Percentiles rank a stretch among this genome's conserved stretches.
Conservation (phyloP, 2,888 invertebrate species). For the Ophion slaviceki region DNA sequence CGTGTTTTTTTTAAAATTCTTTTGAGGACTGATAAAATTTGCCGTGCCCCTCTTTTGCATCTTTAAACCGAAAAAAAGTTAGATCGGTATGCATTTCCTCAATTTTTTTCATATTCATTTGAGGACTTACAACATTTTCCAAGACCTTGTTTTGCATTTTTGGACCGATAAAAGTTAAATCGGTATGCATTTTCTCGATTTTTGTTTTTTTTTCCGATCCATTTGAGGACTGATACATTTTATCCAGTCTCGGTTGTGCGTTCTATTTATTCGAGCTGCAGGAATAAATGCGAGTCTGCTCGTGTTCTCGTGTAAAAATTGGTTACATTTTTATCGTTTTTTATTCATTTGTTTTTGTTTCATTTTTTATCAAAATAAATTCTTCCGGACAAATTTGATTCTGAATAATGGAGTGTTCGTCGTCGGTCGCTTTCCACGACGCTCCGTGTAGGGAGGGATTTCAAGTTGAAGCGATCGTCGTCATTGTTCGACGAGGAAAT, state of each 20-base stretch:
- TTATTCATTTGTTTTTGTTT: neutral
- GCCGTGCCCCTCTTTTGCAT: no score
- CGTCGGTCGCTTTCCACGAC: constrained; percentile 10
- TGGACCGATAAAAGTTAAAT: neutral
- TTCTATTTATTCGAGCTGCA: neutral
- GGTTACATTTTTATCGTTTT: neutral
- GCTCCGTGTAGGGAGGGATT: constrained; percentile 20
- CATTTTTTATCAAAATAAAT: neutral
- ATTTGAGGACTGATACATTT: no score
- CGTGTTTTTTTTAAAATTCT: no score
- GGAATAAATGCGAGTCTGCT: no score
- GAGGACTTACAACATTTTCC: no score
- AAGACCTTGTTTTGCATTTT: no score
- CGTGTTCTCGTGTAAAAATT: neutral
- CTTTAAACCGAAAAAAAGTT: no score
- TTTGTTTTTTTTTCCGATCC: no score
- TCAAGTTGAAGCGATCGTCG: constrained; percentile 23
- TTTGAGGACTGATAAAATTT: no score
- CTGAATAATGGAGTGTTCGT: neutral
- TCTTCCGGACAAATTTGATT: neutral
- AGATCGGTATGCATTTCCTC: no score
- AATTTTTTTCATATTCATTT: no score
- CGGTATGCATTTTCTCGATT: no score
- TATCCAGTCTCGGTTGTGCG: neutral
- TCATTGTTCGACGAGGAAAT: constrained; percentile 10